These are phyloP conservation scores for Cyanistes caeruleus DNA, from an alignment of 2,113 vertebrate genomes.

Conservation along the genomic window DNA sequence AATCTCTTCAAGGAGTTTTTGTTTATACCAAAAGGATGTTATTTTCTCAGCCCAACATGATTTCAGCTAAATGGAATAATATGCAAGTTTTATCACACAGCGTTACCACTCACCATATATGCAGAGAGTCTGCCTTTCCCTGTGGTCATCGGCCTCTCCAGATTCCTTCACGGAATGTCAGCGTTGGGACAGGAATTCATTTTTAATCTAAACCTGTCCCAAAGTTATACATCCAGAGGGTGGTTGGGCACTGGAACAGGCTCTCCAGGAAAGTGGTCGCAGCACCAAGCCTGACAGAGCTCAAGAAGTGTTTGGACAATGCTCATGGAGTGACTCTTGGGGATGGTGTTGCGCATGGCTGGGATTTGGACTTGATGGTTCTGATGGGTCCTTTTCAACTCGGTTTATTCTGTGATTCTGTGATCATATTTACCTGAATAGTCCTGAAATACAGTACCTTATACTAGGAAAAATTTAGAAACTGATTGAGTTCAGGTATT, in stretches of 20 bases:
- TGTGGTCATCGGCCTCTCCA: neutral
- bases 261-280: neutral
- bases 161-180: neutral
- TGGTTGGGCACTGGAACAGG: neutral
- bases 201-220: neutral
- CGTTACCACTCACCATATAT: neutral
- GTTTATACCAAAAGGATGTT: neutral
- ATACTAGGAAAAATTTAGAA: neutral
- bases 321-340: neutral
- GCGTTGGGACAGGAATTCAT: rapidly evolving
- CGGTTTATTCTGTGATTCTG: neutral
- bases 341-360: neutral
- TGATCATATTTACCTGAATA: neutral
- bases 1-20: neutral
- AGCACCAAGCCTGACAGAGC: neutral
- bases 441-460: neutral
- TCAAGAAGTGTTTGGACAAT: neutral
- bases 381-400: neutral
- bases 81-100: neutral
- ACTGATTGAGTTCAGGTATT: neutral
- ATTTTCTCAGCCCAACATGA: neutral
- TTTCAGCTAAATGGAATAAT: neutral
- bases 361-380: neutral
- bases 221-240: neutral
- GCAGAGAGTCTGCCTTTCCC: neutral